Percentiles rank a stretch among this genome's conserved stretches.
phyloP scores from a whole-genome alignment of 1,140 invertebrate species.

The Melitaea cinxia region DNA sequence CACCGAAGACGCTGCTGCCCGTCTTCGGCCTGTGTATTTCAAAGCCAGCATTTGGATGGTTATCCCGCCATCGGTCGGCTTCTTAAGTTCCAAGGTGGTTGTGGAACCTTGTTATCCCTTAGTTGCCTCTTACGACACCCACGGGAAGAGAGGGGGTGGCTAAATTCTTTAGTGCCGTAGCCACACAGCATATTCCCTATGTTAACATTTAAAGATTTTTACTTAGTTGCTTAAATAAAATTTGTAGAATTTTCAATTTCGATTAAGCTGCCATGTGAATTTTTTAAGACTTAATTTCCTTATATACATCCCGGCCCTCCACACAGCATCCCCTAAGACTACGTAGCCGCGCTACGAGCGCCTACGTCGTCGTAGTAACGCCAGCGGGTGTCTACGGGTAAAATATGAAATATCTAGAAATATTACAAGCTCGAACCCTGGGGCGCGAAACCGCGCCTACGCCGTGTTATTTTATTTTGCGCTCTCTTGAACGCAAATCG shows the following conservation, averaged over 20 bases:
- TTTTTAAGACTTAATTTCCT: conserved; percentile 24
- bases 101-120: too few species aligned
- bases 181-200: too few species aligned
- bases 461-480: conserved; percentile 78
- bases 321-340: conserved; percentile 43
- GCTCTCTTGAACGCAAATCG: conserved; percentile 77
- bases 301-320: conserved; percentile 1
- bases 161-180: too few species aligned
- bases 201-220: background rate
- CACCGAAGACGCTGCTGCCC: too few species aligned
- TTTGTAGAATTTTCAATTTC: background rate
- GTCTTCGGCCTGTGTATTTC: too few species aligned
- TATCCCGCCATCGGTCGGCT: too few species aligned
- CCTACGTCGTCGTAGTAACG: conserved; percentile 61
- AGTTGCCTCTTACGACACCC: too few species aligned
- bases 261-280: background rate
- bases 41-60: too few species aligned
- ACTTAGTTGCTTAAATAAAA: background rate
- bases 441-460: conserved; percentile 72
- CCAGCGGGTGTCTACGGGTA: conserved; percentile 71
- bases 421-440: conserved; percentile 66
- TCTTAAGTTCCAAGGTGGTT: too few species aligned
- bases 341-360: conserved; percentile 58
- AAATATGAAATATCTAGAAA: conserved; percentile 78
- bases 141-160: too few species aligned